Evolutionary conservation across 2,888 invertebrate genomes (phyloP).

Genomic region (Sesia apiformis): DNA sequence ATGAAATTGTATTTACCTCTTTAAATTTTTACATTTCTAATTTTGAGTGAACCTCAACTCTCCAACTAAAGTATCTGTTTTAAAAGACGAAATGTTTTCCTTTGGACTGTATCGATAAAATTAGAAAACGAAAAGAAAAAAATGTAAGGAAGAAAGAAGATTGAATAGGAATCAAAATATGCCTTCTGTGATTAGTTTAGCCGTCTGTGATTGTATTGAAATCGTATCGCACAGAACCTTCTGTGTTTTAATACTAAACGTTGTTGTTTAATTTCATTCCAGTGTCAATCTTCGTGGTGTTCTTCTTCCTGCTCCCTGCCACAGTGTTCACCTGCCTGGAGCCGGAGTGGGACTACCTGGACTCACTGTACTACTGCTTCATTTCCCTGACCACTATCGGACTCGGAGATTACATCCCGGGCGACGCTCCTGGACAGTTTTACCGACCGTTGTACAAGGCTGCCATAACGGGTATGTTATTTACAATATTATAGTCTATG

Average conservation of each 20-base stretch:
- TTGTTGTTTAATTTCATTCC: conserved; percentile 21
- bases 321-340: conserved; percentile 83
- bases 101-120: no score
- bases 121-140: no score
- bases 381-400: conserved; percentile 93
- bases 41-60: not conserved
- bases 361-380: conserved; percentile 93
- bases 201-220: no score
- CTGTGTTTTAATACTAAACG: no score
- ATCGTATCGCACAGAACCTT: no score
- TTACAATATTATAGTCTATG: no score
- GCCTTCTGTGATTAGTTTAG: no score
- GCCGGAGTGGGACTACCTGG: conserved; percentile 88
- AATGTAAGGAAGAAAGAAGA: no score
- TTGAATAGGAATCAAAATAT: no score
- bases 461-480: conserved; percentile 80
- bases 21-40: not conserved
- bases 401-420: conserved; percentile 92
- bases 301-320: conserved; percentile 86
- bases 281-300: conserved; percentile 68
- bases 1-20: no score
- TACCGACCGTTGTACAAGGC: conserved; percentile 89
- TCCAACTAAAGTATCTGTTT: no score
- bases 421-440: conserved; percentile 83
- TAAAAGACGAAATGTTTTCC: no score